Conservation (phyloP, 2,797 vertebrate genomes). For the Meda fulgida region DNA sequence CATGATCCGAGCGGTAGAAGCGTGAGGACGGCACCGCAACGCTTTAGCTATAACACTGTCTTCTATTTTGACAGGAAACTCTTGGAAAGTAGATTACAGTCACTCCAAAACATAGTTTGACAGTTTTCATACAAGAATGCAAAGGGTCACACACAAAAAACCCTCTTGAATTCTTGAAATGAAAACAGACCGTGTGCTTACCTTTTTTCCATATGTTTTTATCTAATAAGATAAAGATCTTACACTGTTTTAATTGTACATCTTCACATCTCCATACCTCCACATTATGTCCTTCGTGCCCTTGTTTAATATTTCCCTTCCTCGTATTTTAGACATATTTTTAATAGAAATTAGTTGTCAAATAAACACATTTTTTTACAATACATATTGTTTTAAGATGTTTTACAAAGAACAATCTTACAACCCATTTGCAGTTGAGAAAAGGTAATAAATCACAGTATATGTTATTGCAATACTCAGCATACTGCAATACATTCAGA, state of each 20-base stretch:
- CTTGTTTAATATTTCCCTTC: not conserved
- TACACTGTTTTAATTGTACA: not conserved
- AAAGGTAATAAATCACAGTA: not conserved
- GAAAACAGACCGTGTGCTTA: not conserved
- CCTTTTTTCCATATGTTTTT: not conserved
- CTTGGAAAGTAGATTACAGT: conserved; percentile 64
- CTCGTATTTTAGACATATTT: not conserved
- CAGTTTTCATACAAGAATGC: not conserved
- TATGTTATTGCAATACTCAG: not conserved
- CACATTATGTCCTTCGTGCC: no score
- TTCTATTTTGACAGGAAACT: conserved; percentile 56
- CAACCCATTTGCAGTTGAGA: not conserved
- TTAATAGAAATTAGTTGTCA: not conserved
- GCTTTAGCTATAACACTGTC: conserved; percentile 65
- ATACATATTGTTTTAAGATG: not conserved
- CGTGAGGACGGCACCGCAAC: conserved; percentile 15
- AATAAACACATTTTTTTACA: not conserved
- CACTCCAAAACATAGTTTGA: conserved; percentile 48
- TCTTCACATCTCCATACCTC: no score
- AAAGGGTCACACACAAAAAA: not conserved
- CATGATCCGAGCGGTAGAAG: conserved; percentile 40
- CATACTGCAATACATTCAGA: not conserved
- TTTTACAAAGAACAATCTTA: not conserved
- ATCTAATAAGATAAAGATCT: not conserved
- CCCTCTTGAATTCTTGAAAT: not conserved